A percentile compares a stretch with the other conserved stretches of the same genome.
phyloP scores from a whole-genome alignment of 2,113 vertebrate genomes.

The Rhinichthys klamathensis region DNA sequence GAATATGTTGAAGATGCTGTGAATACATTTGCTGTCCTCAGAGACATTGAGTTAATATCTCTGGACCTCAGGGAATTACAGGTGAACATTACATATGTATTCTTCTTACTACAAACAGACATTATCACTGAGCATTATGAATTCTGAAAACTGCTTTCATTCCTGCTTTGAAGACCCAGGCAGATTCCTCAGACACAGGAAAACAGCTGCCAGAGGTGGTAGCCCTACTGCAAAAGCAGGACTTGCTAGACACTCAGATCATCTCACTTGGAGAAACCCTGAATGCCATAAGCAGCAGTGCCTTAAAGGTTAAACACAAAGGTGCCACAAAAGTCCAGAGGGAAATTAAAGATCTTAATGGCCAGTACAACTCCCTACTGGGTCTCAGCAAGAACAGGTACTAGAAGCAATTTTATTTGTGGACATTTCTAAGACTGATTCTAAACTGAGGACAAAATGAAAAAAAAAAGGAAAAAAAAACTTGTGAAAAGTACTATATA shows the following conservation, averaged over 20 bases:
- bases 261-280: conserved; percentile 78
- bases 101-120: neutral
- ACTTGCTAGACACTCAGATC: conserved; percentile 83
- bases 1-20: conserved; percentile 65
- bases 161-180: conserved; percentile 69
- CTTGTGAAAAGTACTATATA: neutral
- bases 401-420: neutral
- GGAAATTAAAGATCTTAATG: conserved; percentile 76
- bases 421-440: neutral
- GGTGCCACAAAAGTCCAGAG: conserved; percentile 73
- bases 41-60: conserved; percentile 76
- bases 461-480: too few species aligned
- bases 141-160: neutral
- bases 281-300: conserved; percentile 68
- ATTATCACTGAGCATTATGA: conserved; percentile 3
- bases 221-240: conserved; percentile 85
- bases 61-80: conserved; percentile 83
- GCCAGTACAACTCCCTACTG: conserved; percentile 78
- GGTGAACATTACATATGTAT: conserved; percentile 66
- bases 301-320: conserved; percentile 64
- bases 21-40: conserved; percentile 76
- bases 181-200: conserved; percentile 76
- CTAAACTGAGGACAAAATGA: neutral
- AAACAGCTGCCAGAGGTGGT: conserved; percentile 82
- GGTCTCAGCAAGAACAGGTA: conserved; percentile 80